Evolutionary conservation across 2,888 invertebrate genomes (phyloP), one percentile per base, ranked within the genome.

Genomic region (Scaptomyza caliginosa): DNA sequence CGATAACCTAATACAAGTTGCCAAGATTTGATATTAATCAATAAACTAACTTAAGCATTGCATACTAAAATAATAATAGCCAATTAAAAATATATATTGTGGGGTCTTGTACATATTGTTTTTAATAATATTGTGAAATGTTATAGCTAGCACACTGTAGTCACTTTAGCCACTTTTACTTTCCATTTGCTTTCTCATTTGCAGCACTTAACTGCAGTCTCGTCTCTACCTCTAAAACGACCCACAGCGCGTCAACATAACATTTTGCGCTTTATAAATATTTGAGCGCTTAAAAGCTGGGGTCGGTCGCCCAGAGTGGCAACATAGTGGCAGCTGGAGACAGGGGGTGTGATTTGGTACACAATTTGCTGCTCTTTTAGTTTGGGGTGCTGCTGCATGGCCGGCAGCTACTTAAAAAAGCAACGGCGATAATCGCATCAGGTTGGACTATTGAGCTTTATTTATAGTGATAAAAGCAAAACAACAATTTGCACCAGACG

Each of bases 231-330:
- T 34, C 43, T 43, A 60, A 57, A 59, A 48, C 62, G 54, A 46
- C 57, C 58, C 48, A 50, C 54, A 66, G 59, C 50, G 67, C 71
- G 78, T 67, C 72, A 74, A 79, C 74, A 85, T 77, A 68, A 67
- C 77, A 75, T 72, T 77, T 65, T 75, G 51, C 56, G 62, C 71
- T 74, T 67, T 67, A 85, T 82, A 82, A 82, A 82, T 82, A 85
- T 82, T 83, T 82, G 56, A 85, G 60, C 74, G 65, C 80, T 74
- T 77, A 80, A 82, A 77, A 83, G 82, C 83, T 58, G 55, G 65
- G 32, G 32, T 34, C 16, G 59, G 51, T 55, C 52, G 40, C 32
- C 38, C 23, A 56, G 23, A 50, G 55, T 56, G 34, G 28, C 34
- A 38, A 42, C 24, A 43, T 56, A 38, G 23, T 60, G 56, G 42